These are phyloP conservation scores for Garrulus glandarius DNA, from an alignment of 2,797 vertebrate species.

Conservation along the genomic window DNA sequence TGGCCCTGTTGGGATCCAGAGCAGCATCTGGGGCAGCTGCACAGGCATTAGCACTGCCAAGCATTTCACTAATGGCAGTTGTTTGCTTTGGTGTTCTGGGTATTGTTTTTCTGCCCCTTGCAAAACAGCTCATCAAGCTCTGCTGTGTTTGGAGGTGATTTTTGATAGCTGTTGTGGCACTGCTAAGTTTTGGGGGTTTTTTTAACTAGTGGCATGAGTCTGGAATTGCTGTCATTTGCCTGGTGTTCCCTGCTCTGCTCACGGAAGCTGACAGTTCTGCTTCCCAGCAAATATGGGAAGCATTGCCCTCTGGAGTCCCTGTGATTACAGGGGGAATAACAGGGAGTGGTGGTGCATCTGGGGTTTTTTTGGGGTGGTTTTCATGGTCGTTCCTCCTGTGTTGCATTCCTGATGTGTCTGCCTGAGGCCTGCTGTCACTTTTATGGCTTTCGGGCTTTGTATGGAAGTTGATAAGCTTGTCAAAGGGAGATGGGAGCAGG, in stretches of 20 bases:
- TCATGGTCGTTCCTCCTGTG: not conserved
- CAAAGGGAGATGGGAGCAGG: not conserved
- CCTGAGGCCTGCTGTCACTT: not conserved
- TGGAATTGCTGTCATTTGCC: not conserved
- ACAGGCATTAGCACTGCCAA: not conserved
- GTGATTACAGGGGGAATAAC: not conserved
- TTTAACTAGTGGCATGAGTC: not conserved
- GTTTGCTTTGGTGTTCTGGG: not conserved
- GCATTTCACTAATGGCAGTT: rapidly evolving
- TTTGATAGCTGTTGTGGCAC: not conserved
- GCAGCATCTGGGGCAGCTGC: not conserved
- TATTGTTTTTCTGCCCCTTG: not conserved
- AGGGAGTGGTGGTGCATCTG: not conserved
- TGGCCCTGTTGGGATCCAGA: not conserved
- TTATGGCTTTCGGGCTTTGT: not conserved
- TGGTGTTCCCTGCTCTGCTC: not conserved
- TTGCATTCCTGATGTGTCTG: not conserved
- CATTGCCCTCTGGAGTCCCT: not conserved
- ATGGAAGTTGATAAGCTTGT: not conserved
- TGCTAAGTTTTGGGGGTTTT: not conserved
- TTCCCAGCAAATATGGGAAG: not conserved
- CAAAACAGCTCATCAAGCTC: not conserved
- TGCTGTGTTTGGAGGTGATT: not conserved
- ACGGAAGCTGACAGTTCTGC: not conserved
- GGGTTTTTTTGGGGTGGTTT: not conserved